Evolutionary conservation across 1,140 invertebrate genomes (phyloP), one percentile per base, ranked within the genome.

Genomic region (Sitobion miscanthi): DNA sequence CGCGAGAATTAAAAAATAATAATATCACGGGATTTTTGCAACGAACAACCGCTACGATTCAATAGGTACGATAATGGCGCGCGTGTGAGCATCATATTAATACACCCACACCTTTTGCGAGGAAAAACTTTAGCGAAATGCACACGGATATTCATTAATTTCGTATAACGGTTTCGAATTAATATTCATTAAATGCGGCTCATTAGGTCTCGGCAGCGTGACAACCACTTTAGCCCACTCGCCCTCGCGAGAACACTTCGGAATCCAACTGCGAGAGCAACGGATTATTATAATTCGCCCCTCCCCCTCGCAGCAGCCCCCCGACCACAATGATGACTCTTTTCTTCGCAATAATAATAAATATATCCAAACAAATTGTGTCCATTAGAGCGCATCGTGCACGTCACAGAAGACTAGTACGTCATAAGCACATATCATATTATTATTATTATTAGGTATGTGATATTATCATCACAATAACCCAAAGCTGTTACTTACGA

Each of bases 121-220:
- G 30, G 17, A 77, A 77, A 77, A 77, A 77, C 30, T 14, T 14
- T 77, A 21, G 20, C 35, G 23, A 86, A 42, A 47, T n/a, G 25
- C n/a, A 86, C 42, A 4, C 49, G 23, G 30, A 25, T 38, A 35
- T 57, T 89, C 69, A 83, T 92, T 83, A 49, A 83, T 92, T 83
- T 92, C 35, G n/a, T n/a, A 49, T 14, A 82, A 92, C 62, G 45
- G 47, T 92, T 92, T 85, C 21, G 21, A 92, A 92, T 92, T 82
- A 92, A 92, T 92, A 92, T 92, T 92, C 47, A 52, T 92, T 92
- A 92, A 82, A 49, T 23, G 49, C 9, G 91, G 91, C 30, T 92
- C 91, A 92, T 92, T 92, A 83, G 45, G 47, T 83, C 45, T 8
- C 42, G 20, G 21, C 42, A 11, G 45, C n/a, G 47, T 92, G 91